phyloP scores from a whole-genome alignment of 1,140 invertebrate species.

The Mercenaria mercenaria region DNA sequence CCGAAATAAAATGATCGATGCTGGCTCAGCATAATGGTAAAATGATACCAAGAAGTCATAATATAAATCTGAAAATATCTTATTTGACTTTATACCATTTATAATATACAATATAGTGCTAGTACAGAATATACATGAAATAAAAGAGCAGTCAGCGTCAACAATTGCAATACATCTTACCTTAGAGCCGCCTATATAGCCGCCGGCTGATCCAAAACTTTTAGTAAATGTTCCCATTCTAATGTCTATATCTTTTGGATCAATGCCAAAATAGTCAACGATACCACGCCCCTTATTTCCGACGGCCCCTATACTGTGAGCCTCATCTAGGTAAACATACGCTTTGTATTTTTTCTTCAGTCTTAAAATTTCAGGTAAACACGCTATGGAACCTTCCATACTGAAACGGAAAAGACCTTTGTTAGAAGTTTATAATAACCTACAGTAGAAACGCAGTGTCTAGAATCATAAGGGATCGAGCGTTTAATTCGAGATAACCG shows the following conservation, averaged over 20 bases:
- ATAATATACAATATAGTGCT: too few species aligned
- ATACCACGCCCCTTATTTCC: conserved; percentile 95
- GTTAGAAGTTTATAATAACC: background rate
- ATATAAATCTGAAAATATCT: too few species aligned
- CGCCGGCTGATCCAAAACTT: conserved; percentile 97
- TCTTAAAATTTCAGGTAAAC: conserved; percentile 94
- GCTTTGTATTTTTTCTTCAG: conserved; percentile 97
- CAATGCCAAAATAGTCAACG: conserved; percentile 93
- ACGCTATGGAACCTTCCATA: conserved; percentile 98
- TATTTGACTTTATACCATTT: too few species aligned
- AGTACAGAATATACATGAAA: too few species aligned
- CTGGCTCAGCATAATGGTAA: too few species aligned
- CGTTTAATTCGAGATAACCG: too few species aligned
- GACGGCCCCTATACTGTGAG: conserved; percentile 97
- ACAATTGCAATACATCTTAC: conserved; percentile 85
- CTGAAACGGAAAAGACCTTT: conserved; percentile 87
- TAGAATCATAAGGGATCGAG: too few species aligned
- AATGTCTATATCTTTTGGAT: conserved; percentile 96
- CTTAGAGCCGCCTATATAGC: conserved; percentile 96
- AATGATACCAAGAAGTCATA: too few species aligned
- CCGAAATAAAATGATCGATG: too few species aligned
- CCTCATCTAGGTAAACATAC: conserved; percentile 97
- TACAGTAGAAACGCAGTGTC: too few species aligned
- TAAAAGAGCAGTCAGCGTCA: too few species aligned
- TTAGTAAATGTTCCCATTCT: conserved; percentile 99